These are phyloP conservation scores for Thymelicus sylvestris DNA, from an alignment of 2,888 invertebrate genomes.

Conservation along the genomic window DNA sequence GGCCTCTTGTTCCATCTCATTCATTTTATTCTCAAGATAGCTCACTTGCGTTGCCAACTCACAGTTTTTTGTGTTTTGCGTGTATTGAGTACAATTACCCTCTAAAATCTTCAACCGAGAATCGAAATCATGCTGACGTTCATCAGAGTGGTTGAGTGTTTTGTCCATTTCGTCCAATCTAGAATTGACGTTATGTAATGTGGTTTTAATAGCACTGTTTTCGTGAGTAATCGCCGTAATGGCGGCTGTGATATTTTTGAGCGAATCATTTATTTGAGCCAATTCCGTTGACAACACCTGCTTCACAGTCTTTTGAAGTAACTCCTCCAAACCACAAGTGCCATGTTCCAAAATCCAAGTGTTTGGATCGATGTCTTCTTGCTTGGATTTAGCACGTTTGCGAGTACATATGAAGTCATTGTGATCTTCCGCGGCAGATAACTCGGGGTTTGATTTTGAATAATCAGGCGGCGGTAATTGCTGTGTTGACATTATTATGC, in stretches of 20 bases:
- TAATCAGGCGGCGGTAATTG: too few species aligned
- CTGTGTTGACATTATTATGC: too few species aligned
- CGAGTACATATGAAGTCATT: slow-evolving; percentile 4
- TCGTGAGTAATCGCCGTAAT: background rate
- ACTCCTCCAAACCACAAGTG: slow-evolving; percentile 3
- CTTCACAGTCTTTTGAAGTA: slow-evolving; percentile 1
- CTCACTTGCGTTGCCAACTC: too few species aligned
- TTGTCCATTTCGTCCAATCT: slow-evolving; percentile 4
- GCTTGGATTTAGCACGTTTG: slow-evolving; percentile 3
- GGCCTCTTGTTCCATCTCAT: too few species aligned
- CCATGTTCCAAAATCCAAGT: slow-evolving; percentile 10
- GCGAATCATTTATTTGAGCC: slow-evolving; percentile 1
- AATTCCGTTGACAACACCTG: slow-evolving; percentile 2
- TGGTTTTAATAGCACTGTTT: background rate
- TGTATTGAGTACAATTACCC: slow-evolving; percentile 3
- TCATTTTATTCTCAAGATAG: too few species aligned
- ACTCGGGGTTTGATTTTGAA: too few species aligned
- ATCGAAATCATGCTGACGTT: slow-evolving; percentile 4
- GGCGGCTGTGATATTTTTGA: slow-evolving; percentile 4
- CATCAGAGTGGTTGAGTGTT: background rate
- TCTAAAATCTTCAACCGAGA: background rate
- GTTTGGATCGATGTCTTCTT: background rate
- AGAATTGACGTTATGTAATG: background rate
- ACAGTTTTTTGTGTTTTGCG: too few species aligned
- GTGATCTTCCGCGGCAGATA: too few species aligned